Evolutionary conservation across 2,113 vertebrate species (phyloP).

Genomic region (Aphelocoma coerulescens): DNA sequence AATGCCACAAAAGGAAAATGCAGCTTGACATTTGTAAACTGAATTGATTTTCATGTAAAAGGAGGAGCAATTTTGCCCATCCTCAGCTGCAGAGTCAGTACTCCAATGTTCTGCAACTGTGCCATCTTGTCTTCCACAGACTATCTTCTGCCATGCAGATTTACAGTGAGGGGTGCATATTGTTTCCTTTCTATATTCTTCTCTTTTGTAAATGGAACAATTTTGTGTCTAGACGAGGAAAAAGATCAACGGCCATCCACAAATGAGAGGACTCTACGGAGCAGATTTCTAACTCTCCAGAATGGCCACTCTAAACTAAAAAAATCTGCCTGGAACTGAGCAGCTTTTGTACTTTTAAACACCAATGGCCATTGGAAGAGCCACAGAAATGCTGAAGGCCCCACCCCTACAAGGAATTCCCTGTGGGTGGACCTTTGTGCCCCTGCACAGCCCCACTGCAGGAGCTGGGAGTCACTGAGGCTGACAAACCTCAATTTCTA

Average conservation of each 20-base stretch:
- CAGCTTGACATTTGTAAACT: background rate
- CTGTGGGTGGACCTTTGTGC: background rate
- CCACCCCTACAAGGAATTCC: background rate
- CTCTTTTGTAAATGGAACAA: background rate
- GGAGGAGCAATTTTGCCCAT: background rate
- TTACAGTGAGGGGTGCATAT: background rate
- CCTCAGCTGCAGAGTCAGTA: background rate
- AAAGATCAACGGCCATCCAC: background rate
- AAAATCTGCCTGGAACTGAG: background rate
- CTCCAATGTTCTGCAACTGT: background rate
- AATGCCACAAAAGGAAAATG: background rate
- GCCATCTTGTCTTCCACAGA: background rate
- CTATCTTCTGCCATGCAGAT: background rate
- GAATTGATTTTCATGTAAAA: slow-evolving; percentile 1
- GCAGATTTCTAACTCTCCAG: background rate
- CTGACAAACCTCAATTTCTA: background rate
- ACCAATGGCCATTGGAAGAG: background rate
- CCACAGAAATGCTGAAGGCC: background rate
- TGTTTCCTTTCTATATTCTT: background rate
- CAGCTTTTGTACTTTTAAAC: background rate
- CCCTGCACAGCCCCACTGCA: background rate
- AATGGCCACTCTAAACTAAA: background rate
- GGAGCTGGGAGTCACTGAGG: accelerated
- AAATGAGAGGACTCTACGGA: background rate
- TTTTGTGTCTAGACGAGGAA: background rate